Evolutionary conservation across 1,140 invertebrate species (phyloP).

Genomic region (Proales similis): DNA sequence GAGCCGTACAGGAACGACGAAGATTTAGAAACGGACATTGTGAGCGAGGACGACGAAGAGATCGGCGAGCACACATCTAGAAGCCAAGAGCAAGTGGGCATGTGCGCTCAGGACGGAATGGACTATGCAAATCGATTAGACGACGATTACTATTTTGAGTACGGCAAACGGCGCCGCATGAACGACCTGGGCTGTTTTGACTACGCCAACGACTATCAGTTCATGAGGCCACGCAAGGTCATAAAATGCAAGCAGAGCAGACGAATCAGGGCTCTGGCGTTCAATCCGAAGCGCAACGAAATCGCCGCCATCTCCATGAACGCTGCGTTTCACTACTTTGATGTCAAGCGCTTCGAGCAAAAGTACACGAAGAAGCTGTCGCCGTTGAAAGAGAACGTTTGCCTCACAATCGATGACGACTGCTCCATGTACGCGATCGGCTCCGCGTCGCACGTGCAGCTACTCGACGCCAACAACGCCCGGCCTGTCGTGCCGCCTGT

Average conservation of each 20-base stretch:
- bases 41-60: no score
- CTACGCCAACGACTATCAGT: no score
- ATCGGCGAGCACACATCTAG: no score
- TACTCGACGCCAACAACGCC: constrained; percentile 76
- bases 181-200: no score
- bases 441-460: constrained; percentile 79
- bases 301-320: constrained; percentile 84
- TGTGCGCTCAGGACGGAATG: no score
- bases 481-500: constrained; percentile 63
- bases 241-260: constrained; percentile 65
- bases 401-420: constrained; percentile 70
- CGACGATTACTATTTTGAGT: no score
- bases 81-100: no score
- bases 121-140: no score
- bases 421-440: constrained; percentile 80
- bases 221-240: constrained; percentile 63
- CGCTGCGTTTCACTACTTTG: constrained; percentile 81
- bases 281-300: constrained; percentile 66
- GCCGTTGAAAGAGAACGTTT: constrained; percentile 83
- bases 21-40: no score
- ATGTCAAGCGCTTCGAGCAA: constrained; percentile 72
- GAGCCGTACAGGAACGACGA: no score
- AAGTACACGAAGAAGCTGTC: constrained; percentile 76
- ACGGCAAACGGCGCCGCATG: no score
- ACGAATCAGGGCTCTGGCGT: constrained; percentile 78